A percentile compares a stretch with the other conserved stretches of the same genome.
These are phyloP conservation scores for Maccullochella peelii DNA, from an alignment of 2,113 vertebrate species.

Conservation along the genomic window DNA sequence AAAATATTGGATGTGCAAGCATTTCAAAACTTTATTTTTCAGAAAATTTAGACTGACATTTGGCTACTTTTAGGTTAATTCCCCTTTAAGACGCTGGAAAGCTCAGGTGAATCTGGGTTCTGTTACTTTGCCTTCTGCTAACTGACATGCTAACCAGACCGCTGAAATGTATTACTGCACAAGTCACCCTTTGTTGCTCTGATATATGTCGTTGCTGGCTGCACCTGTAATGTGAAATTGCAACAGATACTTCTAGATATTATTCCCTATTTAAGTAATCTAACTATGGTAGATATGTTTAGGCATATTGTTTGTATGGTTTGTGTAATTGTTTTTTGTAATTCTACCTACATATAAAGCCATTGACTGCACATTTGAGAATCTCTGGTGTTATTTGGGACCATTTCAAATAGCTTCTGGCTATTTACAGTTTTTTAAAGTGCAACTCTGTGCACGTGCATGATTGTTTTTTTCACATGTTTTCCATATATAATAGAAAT, in stretches of 20 bases:
- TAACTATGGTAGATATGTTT: constrained; percentile 55
- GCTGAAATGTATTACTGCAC: constrained; percentile 72
- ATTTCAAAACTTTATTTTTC: constrained; percentile 1
- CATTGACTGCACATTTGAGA: constrained; percentile 50
- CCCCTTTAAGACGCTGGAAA: constrained; percentile 3
- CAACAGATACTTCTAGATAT: constrained; percentile 61
- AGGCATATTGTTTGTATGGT: constrained; percentile 60
- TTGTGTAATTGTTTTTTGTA: constrained; percentile 72
- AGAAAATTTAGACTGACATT: background rate
- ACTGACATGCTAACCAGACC: constrained; percentile 56
- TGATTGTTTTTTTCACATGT: background rate
- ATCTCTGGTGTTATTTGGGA: constrained; percentile 4
- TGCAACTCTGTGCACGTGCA: background rate
- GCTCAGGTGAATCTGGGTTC: constrained; percentile 53
- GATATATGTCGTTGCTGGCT: constrained; percentile 48
- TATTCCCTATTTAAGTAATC: constrained; percentile 49
- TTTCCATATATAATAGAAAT: background rate
- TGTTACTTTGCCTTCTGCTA: constrained; percentile 45
- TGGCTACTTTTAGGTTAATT: constrained; percentile 11
- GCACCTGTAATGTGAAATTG: constrained; percentile 54
- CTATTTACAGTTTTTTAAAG: background rate
- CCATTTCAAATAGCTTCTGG: background rate
- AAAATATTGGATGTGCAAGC: background rate
- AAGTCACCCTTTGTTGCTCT: constrained; percentile 42
- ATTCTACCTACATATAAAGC: constrained; percentile 67